These are phyloP conservation scores for Tipula lateralis DNA, from an alignment of 2,888 invertebrate genomes.

Conservation along the genomic window DNA sequence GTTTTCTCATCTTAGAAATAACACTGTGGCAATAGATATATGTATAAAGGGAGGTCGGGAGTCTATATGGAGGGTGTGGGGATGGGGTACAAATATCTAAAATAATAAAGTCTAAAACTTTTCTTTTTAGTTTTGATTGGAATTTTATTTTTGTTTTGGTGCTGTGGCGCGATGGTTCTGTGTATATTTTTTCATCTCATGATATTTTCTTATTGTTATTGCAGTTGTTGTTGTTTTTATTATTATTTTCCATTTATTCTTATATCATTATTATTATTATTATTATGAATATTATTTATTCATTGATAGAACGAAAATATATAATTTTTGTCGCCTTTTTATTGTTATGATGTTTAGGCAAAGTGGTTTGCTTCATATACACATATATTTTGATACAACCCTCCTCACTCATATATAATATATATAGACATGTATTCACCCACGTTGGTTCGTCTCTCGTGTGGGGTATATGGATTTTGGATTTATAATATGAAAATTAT, in stretches of 20 bases:
- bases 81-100: neutral
- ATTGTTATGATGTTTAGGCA: conserved; percentile 24
- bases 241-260: conserved; percentile 11
- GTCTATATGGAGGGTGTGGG: neutral
- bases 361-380: neutral
- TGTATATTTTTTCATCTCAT: neutral
- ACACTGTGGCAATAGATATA: neutral
- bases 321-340: conserved; percentile 24
- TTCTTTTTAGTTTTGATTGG: conserved; percentile 24
- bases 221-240: conserved; percentile 1
- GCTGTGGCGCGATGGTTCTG: neutral
- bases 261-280: conserved; percentile 1
- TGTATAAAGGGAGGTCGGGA: neutral
- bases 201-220: conserved; percentile 11
- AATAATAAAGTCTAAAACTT: neutral
- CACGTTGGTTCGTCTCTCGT: neutral
- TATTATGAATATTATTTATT: neutral
- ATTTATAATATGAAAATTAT: neutral
- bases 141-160: neutral
- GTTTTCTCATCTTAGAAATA: neutral
- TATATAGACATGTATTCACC: no score
- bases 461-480: neutral
- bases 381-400: neutral
- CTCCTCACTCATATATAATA: no score
- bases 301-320: neutral